Evolutionary conservation across 2,888 invertebrate species (phyloP).

Genomic region (Bhutanitis thaidina): DNA sequence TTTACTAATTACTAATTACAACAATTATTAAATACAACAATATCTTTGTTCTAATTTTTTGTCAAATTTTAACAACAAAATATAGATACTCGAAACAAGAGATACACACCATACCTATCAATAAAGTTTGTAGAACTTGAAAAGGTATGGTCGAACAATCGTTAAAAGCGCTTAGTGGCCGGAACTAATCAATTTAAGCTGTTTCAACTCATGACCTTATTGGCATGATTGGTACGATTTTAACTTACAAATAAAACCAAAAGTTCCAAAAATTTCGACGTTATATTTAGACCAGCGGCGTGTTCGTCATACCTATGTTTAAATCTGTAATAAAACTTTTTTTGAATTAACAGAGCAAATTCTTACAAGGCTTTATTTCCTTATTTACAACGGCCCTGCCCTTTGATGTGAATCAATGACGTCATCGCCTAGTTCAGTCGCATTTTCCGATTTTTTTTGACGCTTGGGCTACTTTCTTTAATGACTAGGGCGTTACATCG

Average conservation of each 20-base stretch:
- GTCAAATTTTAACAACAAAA: no score
- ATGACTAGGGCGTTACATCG: neutral
- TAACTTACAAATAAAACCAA: no score
- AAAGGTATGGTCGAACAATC: neutral
- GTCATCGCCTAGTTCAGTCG: neutral
- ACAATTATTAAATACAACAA: no score
- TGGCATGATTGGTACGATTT: no score
- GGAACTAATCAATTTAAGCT: slow-evolving; percentile 2
- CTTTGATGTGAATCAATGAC: neutral
- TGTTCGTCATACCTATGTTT: neutral
- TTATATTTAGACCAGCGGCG: neutral
- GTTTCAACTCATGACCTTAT: neutral
- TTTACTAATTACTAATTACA: no score
- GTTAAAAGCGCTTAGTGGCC: neutral
- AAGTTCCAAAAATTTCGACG: neutral
- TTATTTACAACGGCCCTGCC: neutral
- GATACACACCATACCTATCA: no score
- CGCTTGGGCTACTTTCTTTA: neutral
- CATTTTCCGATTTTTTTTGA: neutral
- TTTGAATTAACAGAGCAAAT: no score
- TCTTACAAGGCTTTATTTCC: neutral
- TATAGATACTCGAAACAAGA: no score
- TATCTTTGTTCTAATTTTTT: no score
- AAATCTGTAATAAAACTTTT: neutral
- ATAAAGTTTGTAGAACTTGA: no score